Percentiles rank a stretch among this genome's conserved stretches.
Conservation (phyloP, 2,888 invertebrate genomes). For the Xanthorhoe spadicearia region DNA sequence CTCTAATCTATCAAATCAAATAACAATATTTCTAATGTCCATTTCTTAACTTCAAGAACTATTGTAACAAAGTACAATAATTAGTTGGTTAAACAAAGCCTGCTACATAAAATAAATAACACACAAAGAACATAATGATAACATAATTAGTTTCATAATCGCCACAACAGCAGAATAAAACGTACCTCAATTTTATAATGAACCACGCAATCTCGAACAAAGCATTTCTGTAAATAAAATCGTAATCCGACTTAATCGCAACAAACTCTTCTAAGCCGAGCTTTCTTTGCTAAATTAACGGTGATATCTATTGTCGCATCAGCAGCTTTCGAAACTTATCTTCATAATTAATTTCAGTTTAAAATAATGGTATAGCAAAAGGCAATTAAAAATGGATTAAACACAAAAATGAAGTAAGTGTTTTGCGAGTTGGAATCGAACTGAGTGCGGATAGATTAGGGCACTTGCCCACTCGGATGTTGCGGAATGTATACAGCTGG, state of each 20-base stretch:
- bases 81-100: not conserved
- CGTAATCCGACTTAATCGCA: slow-evolving; percentile 39
- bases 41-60: not conserved
- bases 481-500: slow-evolving; percentile 13
- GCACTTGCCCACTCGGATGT: slow-evolving; percentile 67
- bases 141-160: slow-evolving; percentile 13
- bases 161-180: slow-evolving; percentile 18
- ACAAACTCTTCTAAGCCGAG: slow-evolving; percentile 53
- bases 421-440: slow-evolving; percentile 79
- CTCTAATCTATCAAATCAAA: too few species aligned
- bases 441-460: slow-evolving; percentile 77
- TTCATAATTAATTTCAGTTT: slow-evolving; percentile 76
- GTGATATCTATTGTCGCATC: slow-evolving; percentile 78
- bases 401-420: slow-evolving; percentile 78
- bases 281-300: slow-evolving; percentile 76
- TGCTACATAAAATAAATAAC: not conserved
- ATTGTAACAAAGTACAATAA: not conserved
- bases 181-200: slow-evolving; percentile 18
- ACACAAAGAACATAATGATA: slow-evolving; percentile 1
- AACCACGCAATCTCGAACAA: slow-evolving; percentile 28
- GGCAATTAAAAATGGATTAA: slow-evolving; percentile 83
- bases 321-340: slow-evolving; percentile 72
- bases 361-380: slow-evolving; percentile 68
- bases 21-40: not conserved
- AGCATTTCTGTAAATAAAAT: slow-evolving; percentile 54